Base-by-base conservation (phyloP, 2,888 invertebrate species). In the Cataglyphis livida region DNA sequence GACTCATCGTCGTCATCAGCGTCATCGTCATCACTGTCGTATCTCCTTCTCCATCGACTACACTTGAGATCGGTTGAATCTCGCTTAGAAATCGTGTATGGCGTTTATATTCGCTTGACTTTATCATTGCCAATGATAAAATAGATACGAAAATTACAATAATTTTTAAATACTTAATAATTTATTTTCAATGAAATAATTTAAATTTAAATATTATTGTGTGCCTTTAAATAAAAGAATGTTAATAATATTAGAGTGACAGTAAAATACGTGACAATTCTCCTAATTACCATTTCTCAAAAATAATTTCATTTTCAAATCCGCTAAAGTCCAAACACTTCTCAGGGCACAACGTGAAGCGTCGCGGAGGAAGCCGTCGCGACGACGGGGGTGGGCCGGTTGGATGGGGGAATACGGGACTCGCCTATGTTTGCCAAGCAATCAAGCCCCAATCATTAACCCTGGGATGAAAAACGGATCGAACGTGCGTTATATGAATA, bases 361-460 rank as follows among this genome's bases (percentile, higher is more conserved):
- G 78, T 78, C 85, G 73, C 71, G 79, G 88, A 62, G 84, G 64
- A 83, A 85, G 84, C 82, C 71, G 84, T 83, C 85, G 84, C 86
- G 88, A 83, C 84, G 84, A 82, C 73, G 83, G 83, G 82, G 87
- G 84, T 57, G 81, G 87, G 48, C 79, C 64, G 81, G 82, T 59
- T 68, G 76, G 70, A 66, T 71, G 86, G 83, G 89, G 81, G 89
- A 12, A 88, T 90, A 89, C 87, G 89, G 87, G 94, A 88, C 94
- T 93, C 94, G 92, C 94, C 94, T 90, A 94, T 94, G 91, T 94
- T 94, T 94, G 93, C 90, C 91, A 91, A 94, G 93, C 94, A 94
- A 94, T 94, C 94, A 94, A 94, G 93, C 93, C 93, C 91, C 91
- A 94, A 94, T 94, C 93, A 94, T 94, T 94, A 94, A 92, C 94